Conservation (phyloP, 1,140 invertebrate species). For the Zaprionus taronus region DNA sequence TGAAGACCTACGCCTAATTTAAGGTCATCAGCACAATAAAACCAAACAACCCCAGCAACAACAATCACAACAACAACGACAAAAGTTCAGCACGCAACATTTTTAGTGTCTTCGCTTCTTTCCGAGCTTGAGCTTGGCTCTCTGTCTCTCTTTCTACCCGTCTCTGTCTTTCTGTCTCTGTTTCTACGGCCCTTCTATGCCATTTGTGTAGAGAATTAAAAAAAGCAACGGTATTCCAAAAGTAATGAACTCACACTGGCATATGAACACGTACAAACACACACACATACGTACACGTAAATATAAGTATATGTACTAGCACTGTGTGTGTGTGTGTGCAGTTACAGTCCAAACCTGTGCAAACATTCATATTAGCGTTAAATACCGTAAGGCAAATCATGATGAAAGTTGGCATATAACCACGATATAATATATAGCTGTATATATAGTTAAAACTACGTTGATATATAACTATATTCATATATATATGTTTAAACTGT, state of each 20-base stretch:
- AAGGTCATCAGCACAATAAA: constrained; percentile 82
- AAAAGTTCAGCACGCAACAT: constrained; percentile 65
- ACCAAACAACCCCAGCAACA: constrained; percentile 59
- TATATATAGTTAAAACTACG: background rate
- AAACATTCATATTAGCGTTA: constrained; percentile 32
- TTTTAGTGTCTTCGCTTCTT: constrained; percentile 58
- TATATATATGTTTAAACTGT: background rate
- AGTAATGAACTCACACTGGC: constrained; percentile 47
- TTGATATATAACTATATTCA: background rate
- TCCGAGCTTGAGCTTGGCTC: constrained; percentile 46
- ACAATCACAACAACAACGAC: constrained; percentile 25
- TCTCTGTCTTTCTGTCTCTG: background rate
- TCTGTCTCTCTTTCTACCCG: constrained; percentile 13
- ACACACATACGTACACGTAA: background rate
- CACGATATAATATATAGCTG: background rate
- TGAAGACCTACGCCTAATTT: constrained; percentile 80
- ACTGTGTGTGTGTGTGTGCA: constrained; percentile 3
- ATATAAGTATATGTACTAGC: background rate
- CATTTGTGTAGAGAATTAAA: constrained; percentile 72
- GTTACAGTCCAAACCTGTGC: constrained; percentile 21
- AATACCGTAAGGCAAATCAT: constrained; percentile 21
- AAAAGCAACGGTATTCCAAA: constrained; percentile 72
- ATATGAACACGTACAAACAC: constrained; percentile 13
- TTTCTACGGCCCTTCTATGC: constrained; percentile 50
- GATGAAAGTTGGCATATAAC: background rate